phyloP scores from a whole-genome alignment of 2,113 vertebrate species.

The Pitta sordida region DNA sequence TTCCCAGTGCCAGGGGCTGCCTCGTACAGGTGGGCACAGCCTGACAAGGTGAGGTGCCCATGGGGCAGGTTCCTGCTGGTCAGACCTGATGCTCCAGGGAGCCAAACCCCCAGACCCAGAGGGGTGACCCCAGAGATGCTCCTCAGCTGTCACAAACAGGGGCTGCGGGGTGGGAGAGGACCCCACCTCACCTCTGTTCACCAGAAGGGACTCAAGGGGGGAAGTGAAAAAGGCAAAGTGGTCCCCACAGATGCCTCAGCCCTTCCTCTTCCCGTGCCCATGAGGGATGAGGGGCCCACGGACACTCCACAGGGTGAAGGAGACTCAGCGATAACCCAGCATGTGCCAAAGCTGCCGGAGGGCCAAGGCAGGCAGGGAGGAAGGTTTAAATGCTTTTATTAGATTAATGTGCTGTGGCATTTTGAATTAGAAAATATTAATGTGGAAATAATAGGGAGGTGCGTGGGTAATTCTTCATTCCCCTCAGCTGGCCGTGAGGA shows the following conservation, averaged over 20 bases:
- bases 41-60: not conserved
- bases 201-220: not conserved
- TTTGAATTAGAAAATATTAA: constrained; percentile 19
- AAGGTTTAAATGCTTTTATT: not conserved
- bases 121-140: not conserved
- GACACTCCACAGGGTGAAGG: not conserved
- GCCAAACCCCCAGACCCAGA: not conserved
- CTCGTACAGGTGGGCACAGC: not conserved
- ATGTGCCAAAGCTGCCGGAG: not conserved
- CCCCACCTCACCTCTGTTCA: rapidly evolving
- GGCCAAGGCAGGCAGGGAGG: not conserved
- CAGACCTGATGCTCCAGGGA: rapidly evolving
- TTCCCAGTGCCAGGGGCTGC: not conserved
- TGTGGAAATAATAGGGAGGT: not conserved
- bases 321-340: not conserved
- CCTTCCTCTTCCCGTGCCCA: not conserved
- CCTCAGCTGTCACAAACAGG: not conserved
- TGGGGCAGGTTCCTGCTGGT: too few relatives aligned
- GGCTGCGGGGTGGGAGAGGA: too few relatives aligned
- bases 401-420: not conserved
- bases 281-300: rapidly evolving
- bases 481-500: not conserved
- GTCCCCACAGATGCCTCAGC: not conserved
- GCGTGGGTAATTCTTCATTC: not conserved
- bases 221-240: not conserved